Percentiles rank a stretch among this genome's conserved stretches.
Evolutionary conservation across 1,140 invertebrate genomes (phyloP).

Genomic region (Drosophila kohkoa): DNA sequence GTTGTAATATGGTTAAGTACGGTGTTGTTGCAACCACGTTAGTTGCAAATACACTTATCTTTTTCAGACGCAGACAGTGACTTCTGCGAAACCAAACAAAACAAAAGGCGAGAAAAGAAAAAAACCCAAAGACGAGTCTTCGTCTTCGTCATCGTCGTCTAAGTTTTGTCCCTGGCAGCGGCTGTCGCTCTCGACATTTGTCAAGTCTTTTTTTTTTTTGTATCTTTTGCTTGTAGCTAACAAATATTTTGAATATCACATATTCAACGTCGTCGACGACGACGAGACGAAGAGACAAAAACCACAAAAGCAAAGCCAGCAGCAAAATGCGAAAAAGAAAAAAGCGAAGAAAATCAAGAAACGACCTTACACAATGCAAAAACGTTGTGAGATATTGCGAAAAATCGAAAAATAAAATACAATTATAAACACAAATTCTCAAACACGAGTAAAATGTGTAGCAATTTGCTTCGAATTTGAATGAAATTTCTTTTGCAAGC

Average conservation of each 20-base stretch:
- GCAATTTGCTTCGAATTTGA: constrained; percentile 27
- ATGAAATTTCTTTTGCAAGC: constrained; percentile 2
- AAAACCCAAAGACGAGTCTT: constrained; percentile 8
- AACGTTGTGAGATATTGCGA: constrained; percentile 42
- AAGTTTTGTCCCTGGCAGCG: constrained; percentile 34
- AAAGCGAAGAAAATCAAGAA: constrained; percentile 38
- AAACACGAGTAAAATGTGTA: constrained; percentile 26
- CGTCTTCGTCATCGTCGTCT: constrained; percentile 23
- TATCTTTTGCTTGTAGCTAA: constrained; percentile 44
- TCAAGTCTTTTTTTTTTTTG: constrained; percentile 46
- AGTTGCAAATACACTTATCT: constrained; percentile 27
- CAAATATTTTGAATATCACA: constrained; percentile 55
- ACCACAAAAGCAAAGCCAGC: constrained; percentile 24
- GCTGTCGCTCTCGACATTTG: constrained; percentile 37
- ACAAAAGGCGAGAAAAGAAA: constrained; percentile 1
- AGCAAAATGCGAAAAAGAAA: constrained; percentile 20
- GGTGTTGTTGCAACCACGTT: constrained; percentile 8
- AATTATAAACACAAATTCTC: constrained; percentile 29
- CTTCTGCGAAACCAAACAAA: constrained; percentile 11
- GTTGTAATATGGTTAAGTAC: constrained; percentile 23
- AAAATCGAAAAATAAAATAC: constrained; percentile 35
- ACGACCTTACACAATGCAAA: constrained; percentile 61
- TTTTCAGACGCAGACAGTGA: not conserved
- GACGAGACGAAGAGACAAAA: constrained; percentile 3
- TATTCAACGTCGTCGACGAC: not conserved